Conservation (phyloP, 2,113 vertebrate genomes). For the Clupea harengus region DNA sequence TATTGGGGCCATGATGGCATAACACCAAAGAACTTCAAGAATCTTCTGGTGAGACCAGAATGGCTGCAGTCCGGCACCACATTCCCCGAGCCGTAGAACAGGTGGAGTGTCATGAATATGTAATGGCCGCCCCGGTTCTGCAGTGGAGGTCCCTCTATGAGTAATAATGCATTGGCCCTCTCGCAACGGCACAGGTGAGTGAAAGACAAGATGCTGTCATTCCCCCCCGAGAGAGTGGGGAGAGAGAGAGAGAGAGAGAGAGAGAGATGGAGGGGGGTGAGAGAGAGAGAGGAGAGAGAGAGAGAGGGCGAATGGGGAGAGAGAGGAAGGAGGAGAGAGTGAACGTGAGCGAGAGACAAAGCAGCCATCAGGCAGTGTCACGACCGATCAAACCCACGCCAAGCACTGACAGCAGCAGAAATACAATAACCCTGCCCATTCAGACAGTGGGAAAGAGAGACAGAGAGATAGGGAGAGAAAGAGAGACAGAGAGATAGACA, state of each 20-base stretch:
- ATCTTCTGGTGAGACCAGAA: not conserved
- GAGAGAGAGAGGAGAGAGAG: not conserved
- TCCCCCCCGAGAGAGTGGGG: not conserved
- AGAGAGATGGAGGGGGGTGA: not conserved
- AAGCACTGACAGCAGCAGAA: conserved; percentile 2
- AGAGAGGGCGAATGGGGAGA: not conserved
- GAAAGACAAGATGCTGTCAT: conserved; percentile 34
- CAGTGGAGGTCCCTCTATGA: conserved; percentile 22
- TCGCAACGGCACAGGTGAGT: conserved; percentile 30
- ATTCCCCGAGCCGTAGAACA: not conserved
- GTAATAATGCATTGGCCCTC: conserved; percentile 43
- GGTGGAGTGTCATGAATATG: conserved; percentile 16
- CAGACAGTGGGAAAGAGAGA: not conserved
- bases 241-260: not conserved
- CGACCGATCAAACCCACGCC: not conserved
- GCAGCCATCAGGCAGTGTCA: not conserved
- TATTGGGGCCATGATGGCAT: not conserved
- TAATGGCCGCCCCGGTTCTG: not conserved
- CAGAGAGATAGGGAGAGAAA: not conserved
- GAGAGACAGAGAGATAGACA: not conserved
- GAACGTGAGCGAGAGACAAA: not conserved
- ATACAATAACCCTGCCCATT: not conserved
- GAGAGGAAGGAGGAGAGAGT: not conserved
- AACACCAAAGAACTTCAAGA: not conserved
- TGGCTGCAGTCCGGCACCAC: not conserved